These are phyloP conservation scores for Synergus itoensis DNA, from an alignment of 2,888 invertebrate species.

Conservation along the genomic window DNA sequence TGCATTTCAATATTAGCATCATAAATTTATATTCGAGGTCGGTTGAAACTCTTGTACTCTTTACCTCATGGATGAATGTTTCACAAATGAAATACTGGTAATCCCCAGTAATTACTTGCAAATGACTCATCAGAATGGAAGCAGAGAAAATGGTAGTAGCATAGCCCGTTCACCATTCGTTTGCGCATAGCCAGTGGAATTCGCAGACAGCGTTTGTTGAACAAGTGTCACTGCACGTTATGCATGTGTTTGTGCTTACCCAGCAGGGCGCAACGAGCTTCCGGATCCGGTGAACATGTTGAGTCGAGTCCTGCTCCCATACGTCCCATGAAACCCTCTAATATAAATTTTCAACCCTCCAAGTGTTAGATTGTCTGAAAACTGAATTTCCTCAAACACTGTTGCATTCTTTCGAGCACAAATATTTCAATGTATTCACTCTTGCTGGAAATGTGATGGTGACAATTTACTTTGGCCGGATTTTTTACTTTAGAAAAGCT, in stretches of 20 bases:
- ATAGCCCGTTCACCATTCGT: conserved; percentile 49
- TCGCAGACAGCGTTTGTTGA: conserved; percentile 54
- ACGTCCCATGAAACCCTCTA: conserved; percentile 30
- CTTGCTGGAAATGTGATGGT: background rate
- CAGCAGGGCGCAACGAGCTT: conserved; percentile 55
- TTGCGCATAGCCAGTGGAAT: conserved; percentile 53
- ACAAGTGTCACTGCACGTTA: conserved; percentile 55
- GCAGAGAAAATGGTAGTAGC: conserved; percentile 42
- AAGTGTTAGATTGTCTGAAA: conserved; percentile 37
- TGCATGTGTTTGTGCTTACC: conserved; percentile 56
- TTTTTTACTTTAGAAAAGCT: background rate
- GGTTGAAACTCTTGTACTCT: background rate
- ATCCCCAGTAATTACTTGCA: conserved; percentile 51
- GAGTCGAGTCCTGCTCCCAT: conserved; percentile 14
- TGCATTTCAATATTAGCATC: background rate
- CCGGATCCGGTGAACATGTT: conserved; percentile 53
- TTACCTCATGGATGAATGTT: conserved; percentile 41
- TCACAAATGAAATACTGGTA: conserved; percentile 50
- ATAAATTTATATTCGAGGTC: background rate
- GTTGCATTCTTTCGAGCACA: background rate
- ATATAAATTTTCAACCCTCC: conserved; percentile 38
- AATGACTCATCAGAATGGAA: conserved; percentile 55
- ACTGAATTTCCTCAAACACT: conserved; percentile 1
- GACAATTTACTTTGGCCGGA: background rate
- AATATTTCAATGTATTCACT: background rate